phyloP scores from a whole-genome alignment of 1,140 invertebrate genomes.

The Zaprionus davidi region DNA sequence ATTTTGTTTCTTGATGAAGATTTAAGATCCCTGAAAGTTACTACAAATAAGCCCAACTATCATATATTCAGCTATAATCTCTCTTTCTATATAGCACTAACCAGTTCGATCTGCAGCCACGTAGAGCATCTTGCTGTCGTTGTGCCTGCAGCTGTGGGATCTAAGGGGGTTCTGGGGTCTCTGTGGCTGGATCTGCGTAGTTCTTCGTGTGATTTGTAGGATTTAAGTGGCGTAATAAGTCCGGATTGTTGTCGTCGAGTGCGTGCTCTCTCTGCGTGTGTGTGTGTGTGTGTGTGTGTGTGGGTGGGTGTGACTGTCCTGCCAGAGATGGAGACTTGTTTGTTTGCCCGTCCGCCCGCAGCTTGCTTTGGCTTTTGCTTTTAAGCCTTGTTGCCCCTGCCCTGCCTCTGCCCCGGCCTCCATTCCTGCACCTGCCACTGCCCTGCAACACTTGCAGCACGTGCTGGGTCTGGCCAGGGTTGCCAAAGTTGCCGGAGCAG shows the following conservation, averaged over 20 bases:
- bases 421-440: background rate
- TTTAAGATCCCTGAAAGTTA: no score
- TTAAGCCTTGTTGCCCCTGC: slow-evolving; percentile 46
- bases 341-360: slow-evolving; percentile 64
- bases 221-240: slow-evolving; percentile 80
- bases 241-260: slow-evolving; percentile 47
- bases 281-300: background rate
- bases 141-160: background rate
- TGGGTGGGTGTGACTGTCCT: background rate
- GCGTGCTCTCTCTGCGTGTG: slow-evolving; percentile 40
- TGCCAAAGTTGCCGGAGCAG: slow-evolving; percentile 40
- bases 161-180: background rate
- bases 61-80: no score
- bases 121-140: background rate
- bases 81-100: background rate
- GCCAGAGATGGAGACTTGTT: slow-evolving; percentile 39
- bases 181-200: slow-evolving; percentile 1
- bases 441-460: slow-evolving; percentile 16
- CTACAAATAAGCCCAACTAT: no score
- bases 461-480: slow-evolving; percentile 5
- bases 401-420: no score
- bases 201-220: slow-evolving; percentile 59
- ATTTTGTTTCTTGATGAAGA: no score
- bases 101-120: background rate
- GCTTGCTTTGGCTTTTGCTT: slow-evolving; percentile 79